Evolutionary conservation across 1,140 invertebrate genomes (phyloP).

Genomic region (Pararge aegeria): DNA sequence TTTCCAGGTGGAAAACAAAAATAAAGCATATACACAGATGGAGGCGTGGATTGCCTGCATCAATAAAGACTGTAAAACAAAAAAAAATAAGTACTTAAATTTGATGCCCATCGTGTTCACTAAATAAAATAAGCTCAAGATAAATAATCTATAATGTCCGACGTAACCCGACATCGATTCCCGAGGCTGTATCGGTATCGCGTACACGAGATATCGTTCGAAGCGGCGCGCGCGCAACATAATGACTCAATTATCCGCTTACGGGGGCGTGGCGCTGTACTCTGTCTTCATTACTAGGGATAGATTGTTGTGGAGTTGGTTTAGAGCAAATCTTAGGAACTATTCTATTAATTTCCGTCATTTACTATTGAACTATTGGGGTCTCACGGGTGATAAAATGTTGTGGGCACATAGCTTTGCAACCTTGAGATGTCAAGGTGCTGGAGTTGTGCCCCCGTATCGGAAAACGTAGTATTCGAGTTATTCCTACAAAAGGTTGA

Average conservation of each 20-base stretch:
- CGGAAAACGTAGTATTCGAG: no score
- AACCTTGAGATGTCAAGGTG: no score
- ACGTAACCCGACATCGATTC: slow-evolving; percentile 31
- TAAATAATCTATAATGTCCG: slow-evolving; percentile 27
- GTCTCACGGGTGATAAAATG: no score
- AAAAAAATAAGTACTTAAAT: slow-evolving; percentile 4
- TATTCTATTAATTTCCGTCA: no score
- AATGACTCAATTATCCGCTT: slow-evolving; percentile 78
- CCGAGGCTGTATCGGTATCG: slow-evolving; percentile 45
- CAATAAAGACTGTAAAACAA: not conserved
- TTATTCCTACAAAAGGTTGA: no score
- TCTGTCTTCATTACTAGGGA: slow-evolving; percentile 72
- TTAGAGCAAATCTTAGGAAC: slow-evolving; percentile 18
- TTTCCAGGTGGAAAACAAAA: no score
- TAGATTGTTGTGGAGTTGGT: slow-evolving; percentile 43
- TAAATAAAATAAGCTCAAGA: slow-evolving; percentile 20
- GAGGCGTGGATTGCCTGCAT: no score
- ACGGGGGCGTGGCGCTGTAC: slow-evolving; percentile 59
- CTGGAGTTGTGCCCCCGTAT: no score
- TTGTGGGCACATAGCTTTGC: no score
- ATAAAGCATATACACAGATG: no score
- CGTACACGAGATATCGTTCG: slow-evolving; percentile 33
- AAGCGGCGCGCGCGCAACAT: slow-evolving; percentile 54
- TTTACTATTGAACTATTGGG: no score
- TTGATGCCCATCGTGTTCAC: slow-evolving; percentile 3